Evolutionary conservation across 2,888 invertebrate species (phyloP).

Genomic region (Erebia palarica): DNA sequence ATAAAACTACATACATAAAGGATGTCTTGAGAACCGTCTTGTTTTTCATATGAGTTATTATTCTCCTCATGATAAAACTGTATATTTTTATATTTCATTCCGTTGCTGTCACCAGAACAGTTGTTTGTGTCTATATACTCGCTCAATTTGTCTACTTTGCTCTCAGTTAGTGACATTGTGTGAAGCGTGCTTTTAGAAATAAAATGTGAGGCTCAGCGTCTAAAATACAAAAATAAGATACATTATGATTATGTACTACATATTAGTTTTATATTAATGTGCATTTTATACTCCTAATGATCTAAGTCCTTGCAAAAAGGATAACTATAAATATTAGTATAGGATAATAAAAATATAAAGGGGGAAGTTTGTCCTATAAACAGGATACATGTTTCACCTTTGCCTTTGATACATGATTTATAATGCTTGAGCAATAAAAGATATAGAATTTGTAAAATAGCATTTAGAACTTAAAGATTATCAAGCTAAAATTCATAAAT

Average conservation of each 20-base stretch:
- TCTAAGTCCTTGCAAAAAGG: too few species aligned
- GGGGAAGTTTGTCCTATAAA: too few species aligned
- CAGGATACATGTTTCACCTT: too few species aligned
- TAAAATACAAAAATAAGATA: conserved; percentile 45
- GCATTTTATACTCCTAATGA: not conserved
- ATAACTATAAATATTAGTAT: too few species aligned
- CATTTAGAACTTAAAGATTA: not conserved
- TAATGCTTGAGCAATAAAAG: not conserved
- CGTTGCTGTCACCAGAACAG: conserved; percentile 71
- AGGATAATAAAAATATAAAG: too few species aligned
- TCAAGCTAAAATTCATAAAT: not conserved
- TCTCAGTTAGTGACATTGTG: conserved; percentile 66
- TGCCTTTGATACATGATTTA: too few species aligned
- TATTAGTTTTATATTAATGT: not conserved
- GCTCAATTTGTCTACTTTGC: conserved; percentile 53
- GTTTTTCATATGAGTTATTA: conserved; percentile 56
- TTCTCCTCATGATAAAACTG: conserved; percentile 71
- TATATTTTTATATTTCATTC: conserved; percentile 64
- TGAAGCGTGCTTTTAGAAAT: conserved; percentile 62
- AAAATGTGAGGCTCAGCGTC: conserved; percentile 42
- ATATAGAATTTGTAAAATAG: too few species aligned
- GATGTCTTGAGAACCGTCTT: not conserved
- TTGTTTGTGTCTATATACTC: conserved; percentile 59
- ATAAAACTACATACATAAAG: not conserved
- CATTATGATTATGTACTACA: not conserved